These are phyloP conservation scores for Haliclona indistincta DNA, from an alignment of 37 sponge, comb jelly and placozoan species.

Conservation along the genomic window DNA sequence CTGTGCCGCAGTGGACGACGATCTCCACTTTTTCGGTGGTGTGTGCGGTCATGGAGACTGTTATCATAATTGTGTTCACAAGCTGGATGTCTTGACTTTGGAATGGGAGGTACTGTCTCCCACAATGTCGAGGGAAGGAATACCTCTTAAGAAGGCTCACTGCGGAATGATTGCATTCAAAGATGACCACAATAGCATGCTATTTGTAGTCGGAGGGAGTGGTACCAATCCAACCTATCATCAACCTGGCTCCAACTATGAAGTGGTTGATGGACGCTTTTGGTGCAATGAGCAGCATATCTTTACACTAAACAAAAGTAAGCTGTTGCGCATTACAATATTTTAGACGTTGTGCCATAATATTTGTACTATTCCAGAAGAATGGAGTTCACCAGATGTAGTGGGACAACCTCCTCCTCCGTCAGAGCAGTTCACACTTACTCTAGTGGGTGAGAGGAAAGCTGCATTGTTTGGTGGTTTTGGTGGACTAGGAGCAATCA, in stretches of 20 bases:
- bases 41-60: constrained; percentile 7
- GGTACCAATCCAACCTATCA: neutral
- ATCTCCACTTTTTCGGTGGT: neutral
- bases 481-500: too few relatives aligned
- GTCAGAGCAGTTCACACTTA: neutral
- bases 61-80: neutral
- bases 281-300: constrained; percentile 9
- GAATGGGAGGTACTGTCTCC: constrained; percentile 1
- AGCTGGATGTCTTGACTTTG: neutral
- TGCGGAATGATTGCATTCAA: constrained; percentile 4
- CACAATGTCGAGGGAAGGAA: neutral
- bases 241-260: neutral
- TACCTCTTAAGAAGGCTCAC: neutral
- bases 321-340: too few relatives aligned
- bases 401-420: neutral
- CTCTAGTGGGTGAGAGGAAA: neutral
- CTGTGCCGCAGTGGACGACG: neutral
- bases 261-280: neutral
- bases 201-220: neutral
- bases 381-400: neutral
- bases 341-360: too few relatives aligned
- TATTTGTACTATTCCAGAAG: too few relatives aligned
- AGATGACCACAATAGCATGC: neutral
- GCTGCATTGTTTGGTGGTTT: constrained; percentile 6
- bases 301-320: neutral